Evolutionary conservation across 2,888 invertebrate species (phyloP).

Genomic region (Punctoribates punctum): DNA sequence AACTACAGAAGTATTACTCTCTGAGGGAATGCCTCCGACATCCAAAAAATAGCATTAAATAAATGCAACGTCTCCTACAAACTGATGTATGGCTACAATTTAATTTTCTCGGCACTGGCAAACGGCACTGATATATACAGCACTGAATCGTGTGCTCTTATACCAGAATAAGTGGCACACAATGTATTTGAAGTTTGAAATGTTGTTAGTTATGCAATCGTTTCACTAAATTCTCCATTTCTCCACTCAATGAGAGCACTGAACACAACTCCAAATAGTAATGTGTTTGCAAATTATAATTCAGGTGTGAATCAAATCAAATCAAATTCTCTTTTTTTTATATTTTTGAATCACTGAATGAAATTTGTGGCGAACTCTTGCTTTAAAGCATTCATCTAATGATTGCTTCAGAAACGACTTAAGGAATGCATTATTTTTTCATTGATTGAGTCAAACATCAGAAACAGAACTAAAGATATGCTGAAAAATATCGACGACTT

Average conservation of each 20-base stretch:
- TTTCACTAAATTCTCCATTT: neutral
- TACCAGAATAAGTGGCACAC: neutral
- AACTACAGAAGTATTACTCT: conserved; percentile 19
- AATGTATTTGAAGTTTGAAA: neutral
- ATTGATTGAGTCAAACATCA: neutral
- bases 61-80: conserved; percentile 12
- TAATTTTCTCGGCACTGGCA: neutral
- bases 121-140: neutral
- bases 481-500: too few species aligned
- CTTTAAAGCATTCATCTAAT: neutral
- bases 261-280: neutral
- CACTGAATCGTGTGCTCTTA: neutral
- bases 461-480: neutral
- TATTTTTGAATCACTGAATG: neutral
- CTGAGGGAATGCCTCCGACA: conserved; percentile 16
- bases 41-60: conserved; percentile 24
- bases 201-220: neutral
- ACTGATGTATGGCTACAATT: conserved; percentile 17
- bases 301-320: neutral
- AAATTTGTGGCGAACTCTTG: neutral
- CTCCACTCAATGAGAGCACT: neutral
- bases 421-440: neutral
- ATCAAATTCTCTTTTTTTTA: neutral
- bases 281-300: neutral
- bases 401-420: neutral